Percentiles rank a stretch among this genome's conserved stretches.
Conservation (phyloP, 2,797 vertebrate genomes). For the Tapirus indicus region DNA sequence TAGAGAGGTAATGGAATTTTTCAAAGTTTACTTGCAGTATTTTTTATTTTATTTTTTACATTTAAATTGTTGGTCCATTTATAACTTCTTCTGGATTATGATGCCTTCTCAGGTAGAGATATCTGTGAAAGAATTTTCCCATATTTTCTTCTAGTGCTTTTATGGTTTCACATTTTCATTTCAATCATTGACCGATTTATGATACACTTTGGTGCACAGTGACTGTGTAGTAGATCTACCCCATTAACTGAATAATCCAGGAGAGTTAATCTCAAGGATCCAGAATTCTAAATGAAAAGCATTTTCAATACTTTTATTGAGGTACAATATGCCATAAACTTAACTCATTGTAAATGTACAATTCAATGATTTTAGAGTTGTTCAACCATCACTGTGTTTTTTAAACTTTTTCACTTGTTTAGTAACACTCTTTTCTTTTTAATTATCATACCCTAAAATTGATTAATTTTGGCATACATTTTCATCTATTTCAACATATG, state of each 20-base stretch:
- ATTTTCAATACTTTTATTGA: not conserved
- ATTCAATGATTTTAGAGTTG: not conserved
- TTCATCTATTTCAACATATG: not conserved
- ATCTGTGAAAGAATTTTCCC: not conserved
- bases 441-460: not conserved
- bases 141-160: not conserved
- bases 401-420: not conserved
- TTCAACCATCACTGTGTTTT: not conserved
- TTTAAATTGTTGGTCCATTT: not conserved
- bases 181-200: not conserved
- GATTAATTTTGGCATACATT: not conserved
- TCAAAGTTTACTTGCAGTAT: not conserved
- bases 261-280: not conserved
- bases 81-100: not conserved
- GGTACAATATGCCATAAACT: not conserved
- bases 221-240: fast-evolving
- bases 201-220: not conserved
- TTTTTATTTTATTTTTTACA: not conserved
- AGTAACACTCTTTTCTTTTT: not conserved
- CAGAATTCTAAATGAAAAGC: not conserved
- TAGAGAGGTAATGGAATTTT: not conserved
- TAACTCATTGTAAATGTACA: not conserved
- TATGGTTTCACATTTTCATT: not conserved
- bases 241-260: not conserved
- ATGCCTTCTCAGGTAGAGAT: not conserved